A percentile compares a stretch with the other conserved stretches of the same genome.
These are phyloP conservation scores for Nysson spinosus DNA, from an alignment of 2,888 invertebrate genomes.

Conservation along the genomic window DNA sequence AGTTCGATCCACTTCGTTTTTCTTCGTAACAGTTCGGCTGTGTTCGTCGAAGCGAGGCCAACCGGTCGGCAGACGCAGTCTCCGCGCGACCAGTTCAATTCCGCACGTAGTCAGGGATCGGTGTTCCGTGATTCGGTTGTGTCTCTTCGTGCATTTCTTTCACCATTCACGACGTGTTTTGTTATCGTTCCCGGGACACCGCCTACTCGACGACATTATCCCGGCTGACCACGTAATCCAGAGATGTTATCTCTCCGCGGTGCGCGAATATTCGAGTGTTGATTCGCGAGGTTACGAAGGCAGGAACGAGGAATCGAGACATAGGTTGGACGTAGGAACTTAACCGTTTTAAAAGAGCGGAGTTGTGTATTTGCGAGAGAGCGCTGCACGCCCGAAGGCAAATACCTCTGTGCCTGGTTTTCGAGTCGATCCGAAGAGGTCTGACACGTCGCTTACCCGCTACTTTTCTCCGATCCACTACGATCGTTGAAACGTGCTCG, in stretches of 20 bases:
- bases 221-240: no score
- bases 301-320: constrained; percentile 2
- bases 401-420: constrained; percentile 62
- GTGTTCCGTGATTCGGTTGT: constrained; percentile 37
- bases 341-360: constrained; percentile 29
- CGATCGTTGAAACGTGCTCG: constrained; percentile 26
- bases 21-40: constrained; percentile 55
- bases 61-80: constrained; percentile 68
- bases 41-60: constrained; percentile 71
- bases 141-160: constrained; percentile 4
- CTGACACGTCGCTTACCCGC: constrained; percentile 44
- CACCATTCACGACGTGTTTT: constrained; percentile 6
- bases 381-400: constrained; percentile 61
- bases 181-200: no score
- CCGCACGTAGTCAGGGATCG: constrained; percentile 66
- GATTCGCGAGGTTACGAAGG: no score
- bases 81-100: constrained; percentile 70
- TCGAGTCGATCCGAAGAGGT: constrained; percentile 43
- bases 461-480: constrained; percentile 20
- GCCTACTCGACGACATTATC: no score
- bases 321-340: background rate
- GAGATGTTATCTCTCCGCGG: no score
- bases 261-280: no score
- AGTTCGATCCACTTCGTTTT: constrained; percentile 51
- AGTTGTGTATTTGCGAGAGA: constrained; percentile 52